Base-by-base conservation (phyloP, 2,113 vertebrate genomes). In the Dicaeum eximium region DNA sequence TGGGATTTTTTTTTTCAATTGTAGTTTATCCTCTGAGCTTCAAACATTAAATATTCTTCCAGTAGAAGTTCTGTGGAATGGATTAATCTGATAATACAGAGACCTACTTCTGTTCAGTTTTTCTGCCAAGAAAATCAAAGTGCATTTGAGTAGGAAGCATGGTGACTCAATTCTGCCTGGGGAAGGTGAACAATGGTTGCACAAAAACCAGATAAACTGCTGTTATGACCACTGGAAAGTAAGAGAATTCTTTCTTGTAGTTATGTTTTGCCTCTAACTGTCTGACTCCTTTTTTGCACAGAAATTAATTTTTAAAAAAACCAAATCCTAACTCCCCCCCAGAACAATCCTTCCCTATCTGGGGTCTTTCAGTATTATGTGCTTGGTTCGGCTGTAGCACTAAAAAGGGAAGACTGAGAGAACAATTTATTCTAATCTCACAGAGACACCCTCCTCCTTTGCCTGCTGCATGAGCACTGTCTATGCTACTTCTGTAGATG, bases 261-360 rank as follows among this genome's bases (percentile, higher is more conserved):
- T 35, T 74, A 57, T 21, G 18, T 13, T 51, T 88, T 67, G 58
- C 13, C 23, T 70, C 11, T 65, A 31, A 37, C 5, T 62, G 10
- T 48, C 72, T 28, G 31, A 69, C 9, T 60, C 22, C 3, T 25
- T 70, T 85, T 60, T 40, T 56, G 6, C 53, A 56, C 15, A 73
- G 16, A 72, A 72, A 58, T 44, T 24, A 5, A 27, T 40, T n/a
- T n/a, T n/a, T 24, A 1, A 33, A 66, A 51, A 51, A 45, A 1
- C 1, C 20, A 86, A 14, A 25, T 40, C 24, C 62, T 24, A 71
- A n/a, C 27, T 54, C 2, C 2, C 25, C 3, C 5, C 1, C 2
- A 15, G 40, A 51, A 2, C 11, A 71, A 10, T 3, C 7, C 2
- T 57, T 75, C 31, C 2, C 11, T 13, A 25, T 35, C 15, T 10